Evolutionary conservation across 2,113 vertebrate species (phyloP).

Genomic region (Salvelinus namaycush): DNA sequence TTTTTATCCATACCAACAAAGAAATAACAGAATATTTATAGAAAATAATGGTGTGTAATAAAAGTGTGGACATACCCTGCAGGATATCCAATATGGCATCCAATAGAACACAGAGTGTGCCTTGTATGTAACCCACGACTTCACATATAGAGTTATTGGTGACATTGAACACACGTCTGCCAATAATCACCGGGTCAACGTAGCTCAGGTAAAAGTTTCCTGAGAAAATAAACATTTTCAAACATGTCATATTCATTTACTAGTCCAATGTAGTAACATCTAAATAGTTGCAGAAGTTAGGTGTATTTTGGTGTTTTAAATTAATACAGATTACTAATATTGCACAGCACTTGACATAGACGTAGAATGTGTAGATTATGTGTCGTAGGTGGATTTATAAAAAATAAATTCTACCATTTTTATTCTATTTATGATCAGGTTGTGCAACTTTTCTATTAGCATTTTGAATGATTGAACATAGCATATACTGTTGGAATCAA

Average conservation of each 20-base stretch:
- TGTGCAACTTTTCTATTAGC: too few species aligned
- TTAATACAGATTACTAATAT: background rate
- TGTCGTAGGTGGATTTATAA: too few species aligned
- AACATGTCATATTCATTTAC: background rate
- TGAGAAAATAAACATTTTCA: slow-evolving; percentile 30
- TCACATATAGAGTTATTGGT: slow-evolving; percentile 48
- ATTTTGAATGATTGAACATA: too few species aligned
- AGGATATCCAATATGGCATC: slow-evolving; percentile 39
- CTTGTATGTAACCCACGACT: slow-evolving; percentile 24
- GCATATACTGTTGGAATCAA: too few species aligned
- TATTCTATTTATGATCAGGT: too few species aligned
- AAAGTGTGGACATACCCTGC: slow-evolving; percentile 45
- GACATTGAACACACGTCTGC: slow-evolving; percentile 59
- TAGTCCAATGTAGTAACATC: background rate
- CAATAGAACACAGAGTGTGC: slow-evolving; percentile 41
- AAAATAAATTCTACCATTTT: too few species aligned
- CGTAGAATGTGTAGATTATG: too few species aligned
- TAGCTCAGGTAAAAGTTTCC: slow-evolving; percentile 68
- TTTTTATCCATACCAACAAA: too few species aligned
- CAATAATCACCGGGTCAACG: slow-evolving; percentile 63
- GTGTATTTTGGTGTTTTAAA: background rate
- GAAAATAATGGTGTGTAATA: background rate
- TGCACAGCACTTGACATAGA: too few species aligned
- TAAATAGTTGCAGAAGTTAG: background rate
- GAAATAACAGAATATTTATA: too few species aligned